Base-by-base conservation (phyloP, 2,113 vertebrate genomes). In the Apodemus speciosus region DNA sequence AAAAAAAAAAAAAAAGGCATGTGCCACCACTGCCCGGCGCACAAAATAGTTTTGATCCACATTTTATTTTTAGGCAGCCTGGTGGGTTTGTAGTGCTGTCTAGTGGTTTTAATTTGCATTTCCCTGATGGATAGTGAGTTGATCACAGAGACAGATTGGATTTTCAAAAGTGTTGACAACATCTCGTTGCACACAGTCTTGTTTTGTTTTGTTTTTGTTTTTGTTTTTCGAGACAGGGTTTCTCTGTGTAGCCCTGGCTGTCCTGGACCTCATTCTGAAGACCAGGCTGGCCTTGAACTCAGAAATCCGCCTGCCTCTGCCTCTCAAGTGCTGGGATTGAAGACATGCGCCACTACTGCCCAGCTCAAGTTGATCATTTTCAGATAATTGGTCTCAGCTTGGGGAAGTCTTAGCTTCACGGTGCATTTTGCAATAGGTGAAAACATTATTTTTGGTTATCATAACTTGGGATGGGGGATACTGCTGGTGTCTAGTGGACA, bases 61-160 rank as follows among this genome's bases (percentile, higher is more conserved):
- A 43, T 32, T 75, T 95, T 91, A 40, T 71, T 93, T 91, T 69
- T 92, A 68, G 83, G 14, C 77, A 62, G 92, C 89, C 49, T 85
- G 49, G 71, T 84, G 27, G 27, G 49, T 68, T n/a, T 85, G 38
- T 49, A n/a, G 62, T 72, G 20, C 43, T 73, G 23, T 90, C 56
- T 79, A 51, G 18, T 51, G 80, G 25, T 2, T 92, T 91, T 91
- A 80, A 89, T 88, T 86, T 92, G 46, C 62, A 89, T 93, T 92
- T 90, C 18, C 58, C 49, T 80, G 85, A 49, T 88, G 40, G 68
- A n/a, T 40, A 76, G 58, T 73, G 40, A 77, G 6, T 64, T 64
- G 56, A 62, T 49, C 56, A 40, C 66, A 21, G 20, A 66, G 84
- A 76, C 77, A 91, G 46, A 38, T 75, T 46, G 66, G 40, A 51